Evolutionary conservation across 2,888 invertebrate genomes (phyloP).

Genomic region (Perdita meconis): DNA sequence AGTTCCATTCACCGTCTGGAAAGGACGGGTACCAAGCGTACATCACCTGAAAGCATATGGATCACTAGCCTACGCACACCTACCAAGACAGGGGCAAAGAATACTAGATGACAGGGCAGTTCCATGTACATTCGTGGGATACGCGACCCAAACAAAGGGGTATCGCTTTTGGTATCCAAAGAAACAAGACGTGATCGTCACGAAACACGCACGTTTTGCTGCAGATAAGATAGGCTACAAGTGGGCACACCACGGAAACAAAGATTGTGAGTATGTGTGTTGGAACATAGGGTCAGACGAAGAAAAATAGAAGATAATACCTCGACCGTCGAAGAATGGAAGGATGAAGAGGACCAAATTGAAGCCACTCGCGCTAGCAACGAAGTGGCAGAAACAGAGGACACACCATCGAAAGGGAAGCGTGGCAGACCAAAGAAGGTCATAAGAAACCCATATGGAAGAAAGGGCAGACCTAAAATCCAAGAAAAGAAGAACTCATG

Average conservation of each 20-base stretch:
- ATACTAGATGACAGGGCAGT: neutral
- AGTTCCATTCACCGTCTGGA: neutral
- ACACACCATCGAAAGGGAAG: neutral
- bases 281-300: neutral
- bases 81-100: neutral
- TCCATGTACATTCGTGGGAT: neutral
- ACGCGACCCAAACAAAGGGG: neutral
- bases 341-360: neutral
- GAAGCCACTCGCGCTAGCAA: too few relatives aligned
- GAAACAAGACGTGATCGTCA: neutral
- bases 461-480: neutral
- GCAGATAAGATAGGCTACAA: slow-evolving; percentile 4
- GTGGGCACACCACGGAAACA: neutral
- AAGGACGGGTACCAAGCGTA: neutral
- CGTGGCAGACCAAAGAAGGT: neutral
- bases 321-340: neutral
- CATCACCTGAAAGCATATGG: slow-evolving; percentile 7
- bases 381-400: neutral
- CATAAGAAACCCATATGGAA: neutral
- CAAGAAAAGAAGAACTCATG: too few relatives aligned
- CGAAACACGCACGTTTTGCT: slow-evolving; percentile 8
- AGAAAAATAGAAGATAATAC: neutral
- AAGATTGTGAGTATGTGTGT: neutral
- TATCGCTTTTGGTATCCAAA: slow-evolving; percentile 9
- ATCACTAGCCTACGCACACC: slow-evolving; percentile 1